These are phyloP conservation scores for Ceratotherium simum DNA, from an alignment of 2,113 vertebrate genomes.

Conservation along the genomic window DNA sequence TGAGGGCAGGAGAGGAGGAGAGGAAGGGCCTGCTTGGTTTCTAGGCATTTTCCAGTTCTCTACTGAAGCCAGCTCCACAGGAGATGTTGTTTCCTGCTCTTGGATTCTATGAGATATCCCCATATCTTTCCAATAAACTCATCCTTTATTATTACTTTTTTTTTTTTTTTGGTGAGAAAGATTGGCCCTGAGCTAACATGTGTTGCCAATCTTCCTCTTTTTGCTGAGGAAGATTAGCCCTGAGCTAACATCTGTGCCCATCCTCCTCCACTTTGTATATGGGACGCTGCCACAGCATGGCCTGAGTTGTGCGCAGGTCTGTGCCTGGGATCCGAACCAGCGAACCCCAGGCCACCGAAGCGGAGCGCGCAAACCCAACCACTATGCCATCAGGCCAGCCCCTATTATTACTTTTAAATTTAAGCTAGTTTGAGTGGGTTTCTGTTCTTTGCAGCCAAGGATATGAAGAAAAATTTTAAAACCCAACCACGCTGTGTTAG, in stretches of 20 bases:
- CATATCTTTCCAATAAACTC: neutral
- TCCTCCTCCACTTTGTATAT: no score
- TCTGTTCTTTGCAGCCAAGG: conserved; percentile 35
- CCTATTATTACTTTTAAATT: conserved; percentile 10
- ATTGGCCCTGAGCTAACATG: no score
- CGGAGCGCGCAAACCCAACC: no score
- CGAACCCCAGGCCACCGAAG: no score
- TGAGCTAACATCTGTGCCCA: no score
- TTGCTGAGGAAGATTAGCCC: no score
- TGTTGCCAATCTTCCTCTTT: no score
- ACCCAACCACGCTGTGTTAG: neutral
- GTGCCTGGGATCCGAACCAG: no score
- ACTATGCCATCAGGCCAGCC: no score
- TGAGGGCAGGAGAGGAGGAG: neutral
- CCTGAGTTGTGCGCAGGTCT: no score
- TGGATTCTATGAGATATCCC: neutral
- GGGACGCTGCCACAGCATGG: no score
- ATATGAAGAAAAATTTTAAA: neutral
- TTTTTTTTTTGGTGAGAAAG: no score
- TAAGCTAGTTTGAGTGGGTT: neutral
- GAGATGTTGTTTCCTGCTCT: neutral
- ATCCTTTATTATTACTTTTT: neutral
- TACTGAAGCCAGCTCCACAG: neutral
- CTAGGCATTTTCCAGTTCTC: neutral
- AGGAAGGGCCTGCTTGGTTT: neutral